Percentiles rank a stretch among this genome's conserved stretches.
phyloP scores from a whole-genome alignment of 1,140 invertebrate genomes.

The Protaetia brevitarsis region DNA sequence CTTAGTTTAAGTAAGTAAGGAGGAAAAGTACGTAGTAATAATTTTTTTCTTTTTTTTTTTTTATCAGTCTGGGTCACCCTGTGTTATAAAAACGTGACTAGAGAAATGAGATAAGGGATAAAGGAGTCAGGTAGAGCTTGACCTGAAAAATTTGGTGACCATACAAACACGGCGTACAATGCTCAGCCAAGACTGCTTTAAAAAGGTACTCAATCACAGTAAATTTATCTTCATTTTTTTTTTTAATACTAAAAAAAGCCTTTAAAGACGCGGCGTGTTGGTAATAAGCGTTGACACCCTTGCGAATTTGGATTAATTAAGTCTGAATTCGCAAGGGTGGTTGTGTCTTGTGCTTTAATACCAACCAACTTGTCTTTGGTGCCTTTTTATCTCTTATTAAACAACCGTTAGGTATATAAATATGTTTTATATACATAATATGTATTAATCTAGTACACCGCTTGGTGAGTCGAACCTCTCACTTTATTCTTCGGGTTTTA shows the following conservation, averaged over 20 bases:
- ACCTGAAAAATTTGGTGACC: constrained; percentile 37
- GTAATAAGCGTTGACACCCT: background rate
- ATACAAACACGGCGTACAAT: constrained; percentile 29
- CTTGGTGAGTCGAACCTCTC: constrained; percentile 19
- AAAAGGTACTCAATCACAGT: constrained; percentile 40
- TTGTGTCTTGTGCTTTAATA: background rate
- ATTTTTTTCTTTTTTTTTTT: background rate
- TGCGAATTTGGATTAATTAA: too few species aligned
- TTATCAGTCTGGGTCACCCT: constrained; percentile 45
- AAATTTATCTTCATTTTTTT: too few species aligned
- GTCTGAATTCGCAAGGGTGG: background rate
- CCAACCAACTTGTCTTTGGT: background rate
- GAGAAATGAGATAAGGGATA: constrained; percentile 35
- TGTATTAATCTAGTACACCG: constrained; percentile 27
- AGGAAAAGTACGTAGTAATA: constrained; percentile 40
- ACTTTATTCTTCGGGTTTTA: constrained; percentile 19
- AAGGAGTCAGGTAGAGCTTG: constrained; percentile 36
- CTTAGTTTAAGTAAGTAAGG: constrained; percentile 3
- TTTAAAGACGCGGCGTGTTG: background rate
- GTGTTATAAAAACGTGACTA: constrained; percentile 40
- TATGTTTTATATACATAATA: constrained; percentile 35
- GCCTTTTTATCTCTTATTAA: background rate
- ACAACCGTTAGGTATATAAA: constrained; percentile 30
- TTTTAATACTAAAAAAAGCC: constrained; percentile 1
- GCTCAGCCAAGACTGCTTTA: constrained; percentile 37